Base-by-base conservation (phyloP, 2,797 vertebrate genomes). In the Xenentodon cancila region DNA sequence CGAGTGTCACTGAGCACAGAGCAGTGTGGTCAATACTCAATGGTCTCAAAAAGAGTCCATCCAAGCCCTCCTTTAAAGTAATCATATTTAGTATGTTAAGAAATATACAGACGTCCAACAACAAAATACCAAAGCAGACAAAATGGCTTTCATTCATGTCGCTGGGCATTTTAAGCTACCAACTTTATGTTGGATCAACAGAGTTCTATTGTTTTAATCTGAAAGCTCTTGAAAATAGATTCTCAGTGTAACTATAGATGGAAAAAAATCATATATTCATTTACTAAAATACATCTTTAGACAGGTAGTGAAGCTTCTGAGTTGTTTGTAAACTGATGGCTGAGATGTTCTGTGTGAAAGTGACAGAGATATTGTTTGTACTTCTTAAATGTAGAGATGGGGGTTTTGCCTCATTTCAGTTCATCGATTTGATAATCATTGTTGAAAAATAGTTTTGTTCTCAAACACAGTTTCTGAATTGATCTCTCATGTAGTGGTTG, bases 1-100 rank as follows among this genome's bases (percentile, higher is more conserved):
- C 82, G 77, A 89, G 86, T 92, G 87, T 91, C 82, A 78, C 79
- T 85, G 82, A 84, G 88, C 82, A 71, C 85, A 81, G 79, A 86
- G 84, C 77, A 65, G 81, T 73, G 85, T 80, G 83, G 81, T 79
- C 75, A 68, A 79, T 76, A 87, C 88, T 86, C 85, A 84, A 43
- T 40, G 72, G 82, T 82, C 85, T 84, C 80, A 59, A 72, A 75
- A 77, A 79, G 82, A 84, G 84, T 84, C 88, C 87, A 87, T 85
- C 79, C 85, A 79, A 75, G 62, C 76, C 80, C 75, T 77, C 60
- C 58, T 22, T 64, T 82, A 79, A 86, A 66, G 68, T 77, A 80
- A 82, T 85, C 68, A 69, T 80, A 76, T 87, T 85, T 64, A 85
- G 80, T 78, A 63, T 77, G 81, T 75, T 77, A 54, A 79, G 45